Evolutionary conservation across 2,113 vertebrate genomes (phyloP), one percentile per base, ranked within the genome.

Genomic region (Barnardius zonarius): DNA sequence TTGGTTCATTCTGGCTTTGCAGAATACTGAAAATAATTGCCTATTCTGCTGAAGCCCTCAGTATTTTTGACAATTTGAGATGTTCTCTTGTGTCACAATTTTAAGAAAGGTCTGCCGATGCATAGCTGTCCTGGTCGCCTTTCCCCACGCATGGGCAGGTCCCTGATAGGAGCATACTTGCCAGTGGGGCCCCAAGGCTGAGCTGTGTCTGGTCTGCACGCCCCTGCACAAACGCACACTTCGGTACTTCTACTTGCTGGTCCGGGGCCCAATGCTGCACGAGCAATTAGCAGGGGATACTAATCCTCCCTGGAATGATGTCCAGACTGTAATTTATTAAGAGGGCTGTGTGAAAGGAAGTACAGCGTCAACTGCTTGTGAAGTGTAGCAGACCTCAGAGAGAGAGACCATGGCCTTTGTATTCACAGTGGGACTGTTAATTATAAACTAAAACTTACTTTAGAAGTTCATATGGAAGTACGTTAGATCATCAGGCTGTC

Each of bases 221-320:
- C 39, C 66, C 20, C 4, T 1, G 17, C 77, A 55, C 61, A 0
- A 12, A 2, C 0, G 2, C 44, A 20, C 2, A 2, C 61, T 46
- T 28, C 6, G 41, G 19, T 35, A 4, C 1, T 1, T 31, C n/a
- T 31, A 0, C 18, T 44, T 61, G 63, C 1, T 2, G 31, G 39
- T 15, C 61, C 3, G 0, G 44, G 27, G 11, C 25, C 48, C 2
- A 9, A 2, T 10, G 18, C 54, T 51, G 35, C 33, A 2, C 0
- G 2, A 46, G 44, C 46, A 33, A 4, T 22, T 30, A 37, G 2
- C 2, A 1, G 7, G 48, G 55, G 13, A 11, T 33, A 3, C 30
- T 39, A 13, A 1, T 43, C 37, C 76, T 51, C 4, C 0, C 90
- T 78, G 30, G 9, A 46, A 30, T 5, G 7, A 43, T 46, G 17